Base-by-base conservation (phyloP, 1,140 invertebrate genomes). In the Bradysia coprophila region DNA sequence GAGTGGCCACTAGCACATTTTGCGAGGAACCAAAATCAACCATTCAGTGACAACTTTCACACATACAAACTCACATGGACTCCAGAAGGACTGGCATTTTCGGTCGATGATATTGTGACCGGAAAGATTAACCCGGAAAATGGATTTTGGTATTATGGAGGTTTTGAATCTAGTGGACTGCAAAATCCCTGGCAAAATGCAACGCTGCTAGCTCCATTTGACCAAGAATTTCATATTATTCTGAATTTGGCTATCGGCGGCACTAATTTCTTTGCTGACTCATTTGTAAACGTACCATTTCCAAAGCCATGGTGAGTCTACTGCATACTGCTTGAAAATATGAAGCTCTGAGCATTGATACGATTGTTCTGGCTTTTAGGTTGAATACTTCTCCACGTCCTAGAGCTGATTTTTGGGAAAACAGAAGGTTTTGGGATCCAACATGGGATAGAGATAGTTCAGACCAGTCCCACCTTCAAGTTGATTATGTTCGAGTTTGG, bases 191-290 rank as follows among this genome's bases (percentile, higher is more conserved):
- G 68, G 68, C 40, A 48, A 16, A 37, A 44, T n/a, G 55, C 54
- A 5, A 44, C 46, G 0, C 57, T 56, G 43, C 65, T 68, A 57
- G 68, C 71, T 22, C 71, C 71, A 4, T 73, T 73, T 46, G 68
- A 73, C 51, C 56, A 65, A 49, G 55, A 61, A 36, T 63, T 67
- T 46, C 46, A 37, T 21, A 34, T 41, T 38, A 22, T 45, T 21
- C 24, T 37, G 6, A 40, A 20, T 10, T 21, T 42, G 15, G 41
- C 41, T 20, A 32, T 42, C 13, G 41, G 41, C 10, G 41, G 41
- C 8, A 21, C n/a, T 4, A 22, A 37, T 23, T 42, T 22, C 33
- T 34, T 34, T 15, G 9, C 18, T 36, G 41, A 34, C 19, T 2
- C 16, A 2, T 20, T 22, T 16, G 13, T 22, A 19, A 36, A 42